phyloP scores from a whole-genome alignment of 1,140 invertebrate genomes.

The Meloidogyne hapla region DNA sequence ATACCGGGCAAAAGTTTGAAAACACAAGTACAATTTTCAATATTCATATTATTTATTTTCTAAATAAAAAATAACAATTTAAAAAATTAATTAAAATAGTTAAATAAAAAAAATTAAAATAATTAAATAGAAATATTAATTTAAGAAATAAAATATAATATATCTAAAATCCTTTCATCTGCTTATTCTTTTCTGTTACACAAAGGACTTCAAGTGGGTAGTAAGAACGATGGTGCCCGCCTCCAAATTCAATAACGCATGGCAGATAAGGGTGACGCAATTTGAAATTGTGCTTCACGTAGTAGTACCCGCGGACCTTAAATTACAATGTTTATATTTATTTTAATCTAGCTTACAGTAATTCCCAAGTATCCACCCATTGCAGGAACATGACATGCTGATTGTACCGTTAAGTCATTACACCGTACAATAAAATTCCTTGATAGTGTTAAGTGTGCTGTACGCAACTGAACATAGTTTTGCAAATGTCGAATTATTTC shows the following conservation, averaged over 20 bases:
- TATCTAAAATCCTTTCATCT: too few species aligned
- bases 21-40: slow-evolving; percentile 10
- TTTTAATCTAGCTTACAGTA: not conserved
- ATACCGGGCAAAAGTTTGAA: not conserved
- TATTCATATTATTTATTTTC: not conserved
- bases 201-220: not conserved
- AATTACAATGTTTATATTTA: not conserved
- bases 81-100: not conserved
- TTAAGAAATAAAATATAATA: too few species aligned
- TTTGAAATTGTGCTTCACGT: not conserved
- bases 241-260: slow-evolving; percentile 15
- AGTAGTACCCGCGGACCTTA: not conserved
- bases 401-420: not conserved
- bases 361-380: not conserved
- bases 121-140: too few species aligned
- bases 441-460: not conserved
- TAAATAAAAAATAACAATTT: not conserved
- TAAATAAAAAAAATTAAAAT: too few species aligned
- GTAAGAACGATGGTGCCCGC: slow-evolving; percentile 7
- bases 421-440: not conserved
- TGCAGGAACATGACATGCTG: not conserved
- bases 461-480: not conserved
- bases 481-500: not conserved
- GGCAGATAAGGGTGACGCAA: not conserved
- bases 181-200: too few species aligned